Percentiles rank a stretch among this genome's conserved stretches.
Conservation (phyloP, 2,888 invertebrate genomes). For the Timandra comae region DNA sequence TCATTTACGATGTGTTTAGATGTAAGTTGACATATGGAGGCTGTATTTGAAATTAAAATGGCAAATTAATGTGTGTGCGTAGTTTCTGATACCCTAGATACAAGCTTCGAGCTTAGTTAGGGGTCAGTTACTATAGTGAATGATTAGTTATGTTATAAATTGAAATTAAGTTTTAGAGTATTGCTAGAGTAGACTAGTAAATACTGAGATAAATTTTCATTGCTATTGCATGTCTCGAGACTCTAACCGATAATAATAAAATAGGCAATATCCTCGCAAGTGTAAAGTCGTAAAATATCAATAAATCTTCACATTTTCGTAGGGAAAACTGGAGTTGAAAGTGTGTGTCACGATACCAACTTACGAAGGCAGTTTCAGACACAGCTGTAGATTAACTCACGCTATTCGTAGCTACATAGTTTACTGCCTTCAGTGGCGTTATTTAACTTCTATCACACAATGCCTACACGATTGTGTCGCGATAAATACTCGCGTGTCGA, state of each 20-base stretch:
- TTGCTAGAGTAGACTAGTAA: too few species aligned
- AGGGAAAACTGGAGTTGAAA: conserved; percentile 27
- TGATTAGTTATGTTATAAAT: too few species aligned
- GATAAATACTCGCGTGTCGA: conserved; percentile 41
- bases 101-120: too few species aligned
- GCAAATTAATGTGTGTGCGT: too few species aligned
- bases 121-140: too few species aligned
- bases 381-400: conserved; percentile 48
- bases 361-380: conserved; percentile 10
- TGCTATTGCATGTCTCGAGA: neutral
- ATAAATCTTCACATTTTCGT: conserved; percentile 20
- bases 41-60: neutral
- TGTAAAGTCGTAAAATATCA: conserved; percentile 21
- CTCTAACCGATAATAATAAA: too few species aligned
- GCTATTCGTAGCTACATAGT: conserved; percentile 33
- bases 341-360: conserved; percentile 27
- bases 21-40: conserved; percentile 70
- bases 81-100: too few species aligned
- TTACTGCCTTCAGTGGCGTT: conserved; percentile 37
- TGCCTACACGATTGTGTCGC: conserved; percentile 38
- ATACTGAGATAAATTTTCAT: too few species aligned
- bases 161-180: conserved; percentile 2
- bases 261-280: conserved; percentile 11
- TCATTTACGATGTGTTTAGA: conserved; percentile 84
- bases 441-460: conserved; percentile 53